Evolutionary conservation across 2,113 vertebrate species (phyloP).

Genomic region (Urocynchramus pylzowi): DNA sequence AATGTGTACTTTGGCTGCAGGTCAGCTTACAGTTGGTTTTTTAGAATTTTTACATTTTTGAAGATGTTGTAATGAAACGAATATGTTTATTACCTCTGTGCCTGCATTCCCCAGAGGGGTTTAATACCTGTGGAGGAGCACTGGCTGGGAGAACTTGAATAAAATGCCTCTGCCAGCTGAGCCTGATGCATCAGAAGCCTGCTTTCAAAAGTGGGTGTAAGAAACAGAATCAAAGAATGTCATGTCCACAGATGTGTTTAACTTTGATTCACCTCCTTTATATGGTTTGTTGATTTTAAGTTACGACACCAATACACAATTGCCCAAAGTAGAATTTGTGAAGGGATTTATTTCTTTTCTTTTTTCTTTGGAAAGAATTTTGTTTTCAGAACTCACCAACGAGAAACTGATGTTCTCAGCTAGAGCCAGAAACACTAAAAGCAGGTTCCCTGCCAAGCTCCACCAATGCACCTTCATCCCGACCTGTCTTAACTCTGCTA

Average conservation of each 20-base stretch:
- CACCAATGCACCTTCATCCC: constrained; percentile 45
- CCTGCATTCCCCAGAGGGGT: constrained; percentile 46
- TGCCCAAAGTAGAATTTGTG: not conserved
- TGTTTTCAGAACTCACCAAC: constrained; percentile 19
- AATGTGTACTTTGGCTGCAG: constrained; percentile 84
- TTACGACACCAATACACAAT: not conserved
- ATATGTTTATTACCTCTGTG: constrained; percentile 74
- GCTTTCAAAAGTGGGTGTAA: constrained; percentile 26
- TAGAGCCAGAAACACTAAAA: constrained; percentile 51
- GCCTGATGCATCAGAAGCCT: not conserved
- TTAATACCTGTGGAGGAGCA: constrained; percentile 49
- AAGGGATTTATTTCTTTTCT: constrained; percentile 28
- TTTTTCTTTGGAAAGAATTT: not conserved
- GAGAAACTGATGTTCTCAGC: constrained; percentile 21
- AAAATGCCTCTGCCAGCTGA: constrained; percentile 28
- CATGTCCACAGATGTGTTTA: constrained; percentile 31
- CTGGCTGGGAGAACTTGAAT: not conserved
- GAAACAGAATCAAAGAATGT: constrained; percentile 26
- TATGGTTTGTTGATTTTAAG: constrained; percentile 29
- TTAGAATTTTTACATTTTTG: constrained; percentile 76
- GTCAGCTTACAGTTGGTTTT: constrained; percentile 77
- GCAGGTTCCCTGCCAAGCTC: constrained; percentile 46
- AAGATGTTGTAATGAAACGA: constrained; percentile 69
- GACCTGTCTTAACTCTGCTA: not conserved
- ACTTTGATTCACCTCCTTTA: not conserved